Evolutionary conservation across 2,113 vertebrate species (phyloP), one percentile per base, ranked within the genome.

Genomic region (Pseudorhombus dupliciocellatus): DNA sequence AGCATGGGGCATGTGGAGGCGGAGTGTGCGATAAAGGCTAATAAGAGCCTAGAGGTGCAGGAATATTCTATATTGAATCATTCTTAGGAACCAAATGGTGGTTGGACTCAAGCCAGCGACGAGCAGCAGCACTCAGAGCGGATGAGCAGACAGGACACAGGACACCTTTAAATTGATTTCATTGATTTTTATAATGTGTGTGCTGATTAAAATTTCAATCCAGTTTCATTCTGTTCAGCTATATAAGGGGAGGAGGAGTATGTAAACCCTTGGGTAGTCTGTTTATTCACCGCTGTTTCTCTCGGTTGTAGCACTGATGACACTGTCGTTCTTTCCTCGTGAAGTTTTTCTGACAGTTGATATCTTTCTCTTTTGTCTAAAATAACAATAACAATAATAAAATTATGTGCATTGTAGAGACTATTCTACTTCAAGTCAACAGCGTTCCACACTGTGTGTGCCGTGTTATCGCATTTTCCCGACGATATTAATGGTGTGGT

Each of bases 1-100:
- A 46, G 20, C 57, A 46, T 34, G 30, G 18, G 11, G 28, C 51
- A 53, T 21, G 28, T 30, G 31, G 40, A 60, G 31, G 42, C 54
- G 15, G 68, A 16, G 20, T 30, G 15, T 75, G 63, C 16, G 28
- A 67, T 70, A 11, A 75, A 75, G 70, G 65, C 77, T 82, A 79
- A 52, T 71, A 72, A 66, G 60, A 70, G 75, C 72, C 72, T 48
- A 22, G 58, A 65, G 75, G 46, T 66, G 54, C 57, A 64, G 44
- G 30, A 58, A 73, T 71, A 70, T 70, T 42, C 21, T 48, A 51
- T 48, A 34, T 42, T 72, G 26, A 71, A 66, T 77, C 57, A 64
- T 70, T 70, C 53, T 34, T 18, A 50, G 48, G 22, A 31, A 46
- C 57, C 37, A 53, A 66, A 54, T 70, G 63, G 28, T 26, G 28